Evolutionary conservation across 2,113 vertebrate genomes (phyloP).

Genomic region (Alligator mississippiensis): DNA sequence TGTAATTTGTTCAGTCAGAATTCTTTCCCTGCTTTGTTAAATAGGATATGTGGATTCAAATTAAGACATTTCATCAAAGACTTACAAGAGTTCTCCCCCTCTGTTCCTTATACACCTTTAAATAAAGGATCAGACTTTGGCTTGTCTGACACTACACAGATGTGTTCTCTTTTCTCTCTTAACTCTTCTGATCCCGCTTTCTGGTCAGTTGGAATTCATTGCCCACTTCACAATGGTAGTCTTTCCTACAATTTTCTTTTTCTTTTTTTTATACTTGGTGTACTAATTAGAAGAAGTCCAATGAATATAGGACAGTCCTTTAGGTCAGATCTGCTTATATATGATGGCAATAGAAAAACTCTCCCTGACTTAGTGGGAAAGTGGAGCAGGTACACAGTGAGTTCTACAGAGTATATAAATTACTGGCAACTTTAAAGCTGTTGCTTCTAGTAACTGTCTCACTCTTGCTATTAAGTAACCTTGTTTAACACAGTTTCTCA

Average conservation of each 20-base stretch:
- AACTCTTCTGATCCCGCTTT: neutral
- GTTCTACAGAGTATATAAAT: neutral
- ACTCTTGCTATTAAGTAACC: neutral
- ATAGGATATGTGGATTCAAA: accelerated
- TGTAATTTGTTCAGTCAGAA: neutral
- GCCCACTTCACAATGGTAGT: neutral
- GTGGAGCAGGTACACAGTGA: neutral
- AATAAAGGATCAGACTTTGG: neutral
- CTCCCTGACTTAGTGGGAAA: neutral
- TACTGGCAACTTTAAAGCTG: neutral
- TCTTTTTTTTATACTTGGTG: neutral
- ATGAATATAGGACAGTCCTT: neutral
- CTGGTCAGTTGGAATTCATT: neutral
- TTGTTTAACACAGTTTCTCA: neutral
- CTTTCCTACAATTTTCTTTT: neutral
- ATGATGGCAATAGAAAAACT: neutral
- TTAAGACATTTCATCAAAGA: neutral
- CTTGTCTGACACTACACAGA: neutral
- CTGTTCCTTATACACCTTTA: neutral
- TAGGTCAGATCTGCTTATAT: neutral
- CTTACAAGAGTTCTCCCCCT: neutral
- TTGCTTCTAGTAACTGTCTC: neutral
- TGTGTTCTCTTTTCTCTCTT: too few relatives aligned
- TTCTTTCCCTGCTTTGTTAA: neutral
- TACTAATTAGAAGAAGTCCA: neutral